Evolutionary conservation across 2,113 vertebrate species (phyloP).

Genomic region (Glaucidium brasilianum): DNA sequence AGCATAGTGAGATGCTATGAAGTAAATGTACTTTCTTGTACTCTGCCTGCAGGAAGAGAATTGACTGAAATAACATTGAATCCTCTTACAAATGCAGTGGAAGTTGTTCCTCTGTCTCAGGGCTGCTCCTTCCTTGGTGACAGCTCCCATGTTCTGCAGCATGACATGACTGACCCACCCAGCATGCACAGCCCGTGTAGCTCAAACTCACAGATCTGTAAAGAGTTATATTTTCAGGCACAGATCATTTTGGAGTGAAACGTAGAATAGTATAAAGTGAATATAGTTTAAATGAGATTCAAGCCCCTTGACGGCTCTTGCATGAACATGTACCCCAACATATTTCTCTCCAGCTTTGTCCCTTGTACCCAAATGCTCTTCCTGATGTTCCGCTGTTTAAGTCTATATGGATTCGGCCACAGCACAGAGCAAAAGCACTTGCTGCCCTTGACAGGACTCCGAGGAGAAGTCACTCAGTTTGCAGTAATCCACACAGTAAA

Average conservation of each 20-base stretch:
- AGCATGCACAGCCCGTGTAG: no score
- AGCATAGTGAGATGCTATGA: fast-evolving
- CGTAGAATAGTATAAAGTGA: background rate
- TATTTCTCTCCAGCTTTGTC: background rate
- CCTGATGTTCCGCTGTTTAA: background rate
- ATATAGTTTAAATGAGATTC: background rate
- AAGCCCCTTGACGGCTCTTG: background rate
- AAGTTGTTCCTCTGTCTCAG: background rate
- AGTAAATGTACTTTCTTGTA: background rate
- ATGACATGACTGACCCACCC: fast-evolving
- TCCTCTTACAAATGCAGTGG: background rate
- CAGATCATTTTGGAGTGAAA: background rate
- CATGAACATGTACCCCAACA: background rate
- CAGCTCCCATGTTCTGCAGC: background rate
- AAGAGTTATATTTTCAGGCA: background rate
- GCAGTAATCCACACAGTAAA: background rate
- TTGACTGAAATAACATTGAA: background rate
- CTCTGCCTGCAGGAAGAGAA: background rate
- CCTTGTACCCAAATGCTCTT: background rate
- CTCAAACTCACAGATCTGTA: background rate
- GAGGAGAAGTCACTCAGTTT: background rate
- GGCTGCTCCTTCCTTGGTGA: background rate
- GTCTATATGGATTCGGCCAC: background rate
- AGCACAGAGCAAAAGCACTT: background rate
- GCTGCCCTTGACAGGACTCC: background rate